Evolutionary conservation across 2,797 vertebrate genomes (phyloP), one percentile per base, ranked within the genome.

Genomic region (Poecilia picta): DNA sequence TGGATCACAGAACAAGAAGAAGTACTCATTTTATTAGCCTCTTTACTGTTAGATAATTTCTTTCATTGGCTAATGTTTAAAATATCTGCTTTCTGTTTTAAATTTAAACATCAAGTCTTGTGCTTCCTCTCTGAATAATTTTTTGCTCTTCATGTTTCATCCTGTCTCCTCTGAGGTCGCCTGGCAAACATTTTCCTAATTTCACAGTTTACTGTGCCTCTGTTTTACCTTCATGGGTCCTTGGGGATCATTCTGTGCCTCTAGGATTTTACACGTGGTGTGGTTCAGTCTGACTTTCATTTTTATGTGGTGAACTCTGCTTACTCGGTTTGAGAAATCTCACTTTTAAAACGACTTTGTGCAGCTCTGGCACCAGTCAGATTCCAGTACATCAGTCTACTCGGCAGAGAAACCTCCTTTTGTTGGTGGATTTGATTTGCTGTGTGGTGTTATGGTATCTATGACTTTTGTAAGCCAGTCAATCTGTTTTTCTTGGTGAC

Each of bases 1-100:
- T 93, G 93, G 94, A 94, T 95, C 83, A 92, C 93, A 93, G 93
- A 95, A 81, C 92, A 83, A 89, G 83, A 90, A 89, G 93, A 95
- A 95, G 94, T 95, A 95, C 89, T 80, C 77, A 28, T 82, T 75
- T 83, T 79, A 86, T 83, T 83, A 82, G 77, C 82, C 74, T 77
- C 71, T 80, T 78, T 51, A 12, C 53, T 74, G n/a, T 83, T 53
- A 85, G 45, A 72, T 71, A 45, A 59, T 77, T 74, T 55, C 18
- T 46, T 41, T 75, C 15, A 45, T 81, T 23, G 23, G 47, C 49
- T 72, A 41, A 78, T 78, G 51, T 81, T 78, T 83, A n/a, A 70
- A 75, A 64, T 76, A 59, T 72, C 74, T 81, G 23, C 16, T 53
- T 66, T 45, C 74, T 75, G 41, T 80, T 57, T 79, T 46, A 66